Conservation (phyloP, 2,797 vertebrate species). For the Pygocentrus nattereri region DNA sequence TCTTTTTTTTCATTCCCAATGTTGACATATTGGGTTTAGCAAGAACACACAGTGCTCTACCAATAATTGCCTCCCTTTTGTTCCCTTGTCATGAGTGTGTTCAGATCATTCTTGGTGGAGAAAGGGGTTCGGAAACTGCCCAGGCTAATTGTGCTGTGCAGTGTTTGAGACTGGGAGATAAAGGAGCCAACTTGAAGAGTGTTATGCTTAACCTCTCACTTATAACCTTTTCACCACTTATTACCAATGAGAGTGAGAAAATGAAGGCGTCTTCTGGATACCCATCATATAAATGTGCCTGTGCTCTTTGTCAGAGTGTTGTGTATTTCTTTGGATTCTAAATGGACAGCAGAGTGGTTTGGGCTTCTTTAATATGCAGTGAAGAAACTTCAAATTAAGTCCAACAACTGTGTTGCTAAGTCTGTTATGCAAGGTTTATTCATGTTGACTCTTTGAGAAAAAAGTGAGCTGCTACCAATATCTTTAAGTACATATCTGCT, state of each 20-base stretch:
- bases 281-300: not conserved
- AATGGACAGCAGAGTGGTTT: slow-evolving; percentile 71
- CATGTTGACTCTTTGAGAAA: not conserved
- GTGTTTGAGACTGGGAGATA: slow-evolving; percentile 48
- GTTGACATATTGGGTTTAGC: slow-evolving; percentile 75
- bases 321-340: slow-evolving; percentile 68
- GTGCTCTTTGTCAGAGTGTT: not conserved
- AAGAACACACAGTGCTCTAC: slow-evolving; percentile 72
- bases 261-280: not conserved
- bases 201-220: slow-evolving; percentile 48
- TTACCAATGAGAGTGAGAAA: not conserved
- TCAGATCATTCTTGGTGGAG: slow-evolving; percentile 72
- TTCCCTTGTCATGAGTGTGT: slow-evolving; percentile 73
- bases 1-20: slow-evolving; percentile 62
- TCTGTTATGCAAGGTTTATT: not conserved
- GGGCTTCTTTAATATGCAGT: slow-evolving; percentile 56
- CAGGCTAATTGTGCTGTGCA: slow-evolving; percentile 72
- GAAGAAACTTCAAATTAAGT: not conserved
- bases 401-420: not conserved
- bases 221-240: not conserved
- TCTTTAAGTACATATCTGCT: no score
- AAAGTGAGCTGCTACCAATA: no score
- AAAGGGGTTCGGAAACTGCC: slow-evolving; percentile 65
- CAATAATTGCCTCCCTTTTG: slow-evolving; percentile 77
- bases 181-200: slow-evolving; percentile 56